These are phyloP conservation scores for Pangasianodon gigas DNA, from an alignment of 2,113 vertebrate species.

Conservation along the genomic window DNA sequence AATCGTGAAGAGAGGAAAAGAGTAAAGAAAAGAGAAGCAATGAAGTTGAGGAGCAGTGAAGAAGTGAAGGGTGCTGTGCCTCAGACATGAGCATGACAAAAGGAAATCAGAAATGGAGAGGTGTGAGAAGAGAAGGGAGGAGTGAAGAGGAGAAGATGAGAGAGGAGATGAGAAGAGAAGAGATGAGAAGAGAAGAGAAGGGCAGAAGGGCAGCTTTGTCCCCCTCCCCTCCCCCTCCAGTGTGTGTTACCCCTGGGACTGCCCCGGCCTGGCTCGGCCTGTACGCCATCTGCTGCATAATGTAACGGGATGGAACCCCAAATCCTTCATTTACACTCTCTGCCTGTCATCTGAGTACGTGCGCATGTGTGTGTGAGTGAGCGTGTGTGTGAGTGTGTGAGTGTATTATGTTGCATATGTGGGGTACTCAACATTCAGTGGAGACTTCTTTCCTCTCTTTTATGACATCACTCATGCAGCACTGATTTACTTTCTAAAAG, in stretches of 20 bases:
- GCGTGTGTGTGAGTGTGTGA: slow-evolving; percentile 27
- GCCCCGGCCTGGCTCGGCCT: slow-evolving; percentile 75
- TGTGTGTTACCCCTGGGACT: slow-evolving; percentile 64
- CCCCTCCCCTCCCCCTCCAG: slow-evolving; percentile 56
- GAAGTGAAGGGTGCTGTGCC: not conserved
- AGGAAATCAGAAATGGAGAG: slow-evolving; percentile 11
- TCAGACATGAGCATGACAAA: slow-evolving; percentile 10
- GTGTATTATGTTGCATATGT: slow-evolving; percentile 31
- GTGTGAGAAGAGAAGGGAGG: not conserved
- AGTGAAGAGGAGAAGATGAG: slow-evolving; percentile 19
- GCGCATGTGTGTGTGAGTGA: slow-evolving; percentile 35
- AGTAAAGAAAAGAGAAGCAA: not conserved
- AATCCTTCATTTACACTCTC: slow-evolving; percentile 74
- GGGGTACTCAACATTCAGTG: slow-evolving; percentile 39
- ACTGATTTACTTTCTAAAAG: slow-evolving; percentile 34
- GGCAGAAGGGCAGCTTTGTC: slow-evolving; percentile 47
- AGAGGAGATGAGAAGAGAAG: slow-evolving; percentile 21
- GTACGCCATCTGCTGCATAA: slow-evolving; percentile 82
- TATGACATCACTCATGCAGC: slow-evolving; percentile 61
- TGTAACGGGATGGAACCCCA: slow-evolving; percentile 80
- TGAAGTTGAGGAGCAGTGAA: not conserved
- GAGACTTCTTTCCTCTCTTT: slow-evolving; percentile 59
- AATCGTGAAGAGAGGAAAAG: slow-evolving; percentile 11
- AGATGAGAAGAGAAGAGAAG: slow-evolving; percentile 24
- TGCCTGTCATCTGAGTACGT: slow-evolving; percentile 71